Percentiles rank a stretch among this genome's conserved stretches.
These are phyloP conservation scores for Drosophila gaucha DNA, from an alignment of 2,888 invertebrate species.

Conservation along the genomic window DNA sequence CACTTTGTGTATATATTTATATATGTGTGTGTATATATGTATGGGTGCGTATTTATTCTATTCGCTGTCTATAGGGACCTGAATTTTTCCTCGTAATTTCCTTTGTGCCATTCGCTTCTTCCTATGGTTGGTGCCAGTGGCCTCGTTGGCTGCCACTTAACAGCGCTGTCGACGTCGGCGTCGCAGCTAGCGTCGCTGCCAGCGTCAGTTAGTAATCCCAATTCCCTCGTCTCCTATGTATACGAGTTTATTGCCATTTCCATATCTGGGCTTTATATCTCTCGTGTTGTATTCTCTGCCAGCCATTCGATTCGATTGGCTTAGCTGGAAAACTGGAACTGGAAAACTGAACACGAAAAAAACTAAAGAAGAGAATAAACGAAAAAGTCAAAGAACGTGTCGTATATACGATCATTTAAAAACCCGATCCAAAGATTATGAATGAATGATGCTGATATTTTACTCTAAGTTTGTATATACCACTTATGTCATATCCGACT, in stretches of 20 bases:
- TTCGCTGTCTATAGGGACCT: conserved; percentile 74
- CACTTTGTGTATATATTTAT: conserved; percentile 8
- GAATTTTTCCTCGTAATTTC: conserved; percentile 79
- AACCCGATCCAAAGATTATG: conserved; percentile 42
- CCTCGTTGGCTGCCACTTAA: conserved; percentile 41
- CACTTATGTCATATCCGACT: conserved; percentile 3
- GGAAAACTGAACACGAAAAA: conserved; percentile 24
- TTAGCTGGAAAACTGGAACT: conserved; percentile 47
- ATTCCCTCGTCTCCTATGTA: conserved; percentile 59
- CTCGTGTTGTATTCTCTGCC: conserved; percentile 48
- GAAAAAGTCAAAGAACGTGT: conserved; percentile 10
- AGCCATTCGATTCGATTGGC: conserved; percentile 35
- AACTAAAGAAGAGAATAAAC: conserved; percentile 1
- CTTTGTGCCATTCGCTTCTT: conserved; percentile 56
- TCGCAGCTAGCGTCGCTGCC: conserved; percentile 32
- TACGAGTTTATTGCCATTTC: conserved; percentile 77
- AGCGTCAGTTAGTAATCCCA: conserved; percentile 68
- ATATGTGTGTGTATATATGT: conserved; percentile 22
- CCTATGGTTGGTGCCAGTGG: conserved; percentile 39
- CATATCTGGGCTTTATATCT: conserved; percentile 78
- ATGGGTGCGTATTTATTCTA: conserved; percentile 49
- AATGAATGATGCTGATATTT: conserved; percentile 15
- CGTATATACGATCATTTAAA: conserved; percentile 31
- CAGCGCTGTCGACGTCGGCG: conserved; percentile 2
- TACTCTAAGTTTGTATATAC: neutral